Conservation (phyloP, 2,113 vertebrate genomes). For the Toxotes jaculatrix region DNA sequence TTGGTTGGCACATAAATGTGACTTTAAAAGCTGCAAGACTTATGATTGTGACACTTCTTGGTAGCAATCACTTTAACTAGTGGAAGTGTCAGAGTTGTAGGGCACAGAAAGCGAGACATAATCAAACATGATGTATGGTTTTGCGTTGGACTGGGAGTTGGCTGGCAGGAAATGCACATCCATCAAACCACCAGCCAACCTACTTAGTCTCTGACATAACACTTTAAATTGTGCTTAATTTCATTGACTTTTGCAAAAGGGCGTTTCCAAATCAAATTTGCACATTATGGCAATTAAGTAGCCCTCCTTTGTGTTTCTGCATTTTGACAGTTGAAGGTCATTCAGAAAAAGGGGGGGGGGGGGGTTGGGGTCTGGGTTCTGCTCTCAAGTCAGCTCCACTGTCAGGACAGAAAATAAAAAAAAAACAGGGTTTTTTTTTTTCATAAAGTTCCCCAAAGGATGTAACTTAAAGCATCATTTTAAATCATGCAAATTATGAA, state of each 20-base stretch:
- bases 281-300: conserved; percentile 37
- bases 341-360: conserved; percentile 15
- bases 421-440: no score
- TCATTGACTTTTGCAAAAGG: conserved; percentile 76
- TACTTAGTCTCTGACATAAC: conserved; percentile 81
- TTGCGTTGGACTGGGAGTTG: conserved; percentile 71
- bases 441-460: no score
- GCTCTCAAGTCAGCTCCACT: no score
- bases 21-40: conserved; percentile 77
- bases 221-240: conserved; percentile 79
- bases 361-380: no score
- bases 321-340: conserved; percentile 69
- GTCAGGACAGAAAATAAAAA: not conserved
- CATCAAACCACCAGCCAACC: conserved; percentile 83
- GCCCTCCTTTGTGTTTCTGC: conserved; percentile 27
- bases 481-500: no score
- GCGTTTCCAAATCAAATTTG: conserved; percentile 71
- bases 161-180: conserved; percentile 81
- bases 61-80: conserved; percentile 78
- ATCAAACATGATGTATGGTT: conserved; percentile 91
- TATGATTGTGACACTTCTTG: conserved; percentile 67
- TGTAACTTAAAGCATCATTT: no score
- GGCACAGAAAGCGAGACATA: conserved; percentile 78
- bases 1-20: conserved; percentile 71
- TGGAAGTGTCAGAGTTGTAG: conserved; percentile 74